A percentile compares a stretch with the other conserved stretches of the same genome.
Evolutionary conservation across 2,113 vertebrate species (phyloP).

Genomic region (Synchiropus splendidus): DNA sequence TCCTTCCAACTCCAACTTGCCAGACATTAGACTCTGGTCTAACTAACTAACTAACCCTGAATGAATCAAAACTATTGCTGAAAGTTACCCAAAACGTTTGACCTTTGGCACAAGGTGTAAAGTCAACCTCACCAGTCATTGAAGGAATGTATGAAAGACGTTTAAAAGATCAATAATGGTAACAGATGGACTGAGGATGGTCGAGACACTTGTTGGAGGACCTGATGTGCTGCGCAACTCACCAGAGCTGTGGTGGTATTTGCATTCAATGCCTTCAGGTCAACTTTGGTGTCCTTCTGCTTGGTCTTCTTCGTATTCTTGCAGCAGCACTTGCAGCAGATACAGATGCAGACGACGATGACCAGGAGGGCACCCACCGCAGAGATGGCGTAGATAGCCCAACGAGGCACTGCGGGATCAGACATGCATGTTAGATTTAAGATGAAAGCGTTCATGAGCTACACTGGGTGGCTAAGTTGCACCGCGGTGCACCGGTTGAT

Average conservation of each 20-base stretch:
- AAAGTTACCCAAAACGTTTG: too few relatives aligned
- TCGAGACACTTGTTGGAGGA: background rate
- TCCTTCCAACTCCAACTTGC: too few relatives aligned
- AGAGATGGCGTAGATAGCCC: conserved; percentile 60
- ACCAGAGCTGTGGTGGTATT: conserved; percentile 64
- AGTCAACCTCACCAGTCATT: too few relatives aligned
- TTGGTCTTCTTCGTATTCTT: conserved; percentile 57
- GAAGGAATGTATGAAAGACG: too few relatives aligned
- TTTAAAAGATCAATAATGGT: too few relatives aligned
- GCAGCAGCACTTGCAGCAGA: conserved; percentile 66
- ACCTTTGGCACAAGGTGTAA: too few relatives aligned
- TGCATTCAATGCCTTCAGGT: conserved; percentile 32
- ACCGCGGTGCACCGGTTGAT: background rate
- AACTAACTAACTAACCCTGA: too few relatives aligned
- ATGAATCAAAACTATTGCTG: too few relatives aligned
- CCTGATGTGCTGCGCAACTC: conserved; percentile 16
- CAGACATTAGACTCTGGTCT: too few relatives aligned
- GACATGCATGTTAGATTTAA: background rate
- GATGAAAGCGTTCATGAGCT: background rate
- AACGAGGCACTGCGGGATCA: conserved; percentile 70
- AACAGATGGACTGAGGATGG: too few relatives aligned
- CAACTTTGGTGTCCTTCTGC: conserved; percentile 54
- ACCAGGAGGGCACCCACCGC: conserved; percentile 46
- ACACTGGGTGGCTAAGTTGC: background rate
- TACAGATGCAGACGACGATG: conserved; percentile 66